These are phyloP conservation scores for Cataglyphis cursor DNA, from an alignment of 2,888 invertebrate genomes.

Conservation along the genomic window DNA sequence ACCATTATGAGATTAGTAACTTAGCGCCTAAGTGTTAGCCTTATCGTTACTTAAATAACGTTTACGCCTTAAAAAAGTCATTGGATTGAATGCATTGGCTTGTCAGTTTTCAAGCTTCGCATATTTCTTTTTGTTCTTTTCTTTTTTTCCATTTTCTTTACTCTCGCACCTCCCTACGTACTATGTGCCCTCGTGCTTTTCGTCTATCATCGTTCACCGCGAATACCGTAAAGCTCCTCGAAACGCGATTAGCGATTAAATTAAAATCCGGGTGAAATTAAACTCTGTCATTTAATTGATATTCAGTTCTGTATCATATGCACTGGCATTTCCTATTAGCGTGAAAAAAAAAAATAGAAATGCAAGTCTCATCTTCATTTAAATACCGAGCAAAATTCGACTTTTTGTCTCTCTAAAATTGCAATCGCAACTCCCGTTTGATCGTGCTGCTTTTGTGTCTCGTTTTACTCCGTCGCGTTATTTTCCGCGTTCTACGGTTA, in stretches of 20 bases:
- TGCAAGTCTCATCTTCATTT: conserved; percentile 16
- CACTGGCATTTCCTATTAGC: not conserved
- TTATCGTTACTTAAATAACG: conserved; percentile 50
- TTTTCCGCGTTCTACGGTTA: conserved; percentile 50
- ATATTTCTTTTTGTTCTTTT: conserved; percentile 39
- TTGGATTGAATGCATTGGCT: conserved; percentile 43
- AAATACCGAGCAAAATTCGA: conserved; percentile 2
- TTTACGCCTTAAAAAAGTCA: conserved; percentile 46
- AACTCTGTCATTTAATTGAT: conserved; percentile 7
- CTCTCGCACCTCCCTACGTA: conserved; percentile 7
- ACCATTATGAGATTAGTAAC: conserved; percentile 49
- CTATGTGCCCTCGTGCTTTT: conserved; percentile 21
- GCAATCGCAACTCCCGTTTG: conserved; percentile 33
- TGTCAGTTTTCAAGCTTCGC: conserved; percentile 47
- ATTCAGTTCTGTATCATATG: not conserved
- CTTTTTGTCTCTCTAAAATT: conserved; percentile 23
- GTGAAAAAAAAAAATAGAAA: not conserved
- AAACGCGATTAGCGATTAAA: conserved; percentile 10
- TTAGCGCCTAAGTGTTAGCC: conserved; percentile 56
- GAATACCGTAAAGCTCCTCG: conserved; percentile 34
- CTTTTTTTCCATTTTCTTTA: not conserved
- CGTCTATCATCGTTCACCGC: conserved; percentile 10
- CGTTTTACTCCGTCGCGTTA: conserved; percentile 37
- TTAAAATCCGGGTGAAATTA: conserved; percentile 5
- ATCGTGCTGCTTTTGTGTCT: conserved; percentile 35